These are phyloP conservation scores for Lutjanus erythropterus DNA, from an alignment of 2,113 vertebrate genomes.

Conservation along the genomic window DNA sequence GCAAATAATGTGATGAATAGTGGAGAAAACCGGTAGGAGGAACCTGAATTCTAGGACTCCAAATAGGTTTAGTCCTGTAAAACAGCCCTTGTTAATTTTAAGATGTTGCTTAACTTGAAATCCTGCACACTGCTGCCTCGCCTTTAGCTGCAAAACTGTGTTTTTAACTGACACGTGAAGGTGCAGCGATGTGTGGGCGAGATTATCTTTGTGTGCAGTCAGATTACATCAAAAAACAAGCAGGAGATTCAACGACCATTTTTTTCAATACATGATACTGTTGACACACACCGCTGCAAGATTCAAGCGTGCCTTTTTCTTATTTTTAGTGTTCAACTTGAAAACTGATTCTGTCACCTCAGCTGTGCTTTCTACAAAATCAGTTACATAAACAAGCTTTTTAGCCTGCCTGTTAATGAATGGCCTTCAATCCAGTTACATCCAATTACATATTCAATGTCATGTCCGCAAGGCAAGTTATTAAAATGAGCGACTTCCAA, in stretches of 20 bases:
- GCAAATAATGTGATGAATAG: constrained; percentile 1
- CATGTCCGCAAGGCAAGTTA: not conserved
- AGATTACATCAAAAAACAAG: too few species aligned
- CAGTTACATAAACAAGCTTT: not conserved
- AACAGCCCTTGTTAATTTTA: not conserved
- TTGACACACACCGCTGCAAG: not conserved
- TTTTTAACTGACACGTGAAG: not conserved
- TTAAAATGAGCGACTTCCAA: not conserved
- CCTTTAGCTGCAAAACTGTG: not conserved
- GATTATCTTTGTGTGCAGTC: not conserved
- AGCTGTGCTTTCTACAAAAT: not conserved
- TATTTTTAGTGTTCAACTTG: not conserved
- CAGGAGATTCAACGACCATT: too few species aligned
- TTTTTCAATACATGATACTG: not conserved
- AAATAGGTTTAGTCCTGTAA: not conserved
- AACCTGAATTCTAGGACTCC: not conserved
- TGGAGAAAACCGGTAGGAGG: not conserved
- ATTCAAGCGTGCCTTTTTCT: not conserved
- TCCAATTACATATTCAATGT: not conserved
- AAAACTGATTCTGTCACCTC: not conserved
- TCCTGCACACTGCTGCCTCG: constrained; percentile 1
- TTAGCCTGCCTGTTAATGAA: not conserved
- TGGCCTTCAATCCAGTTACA: not conserved
- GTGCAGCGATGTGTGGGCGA: not conserved
- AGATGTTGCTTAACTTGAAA: not conserved